A percentile compares a stretch with the other conserved stretches of the same genome.
phyloP scores from a whole-genome alignment of 2,888 invertebrate genomes.

The Glomeris marginata region DNA sequence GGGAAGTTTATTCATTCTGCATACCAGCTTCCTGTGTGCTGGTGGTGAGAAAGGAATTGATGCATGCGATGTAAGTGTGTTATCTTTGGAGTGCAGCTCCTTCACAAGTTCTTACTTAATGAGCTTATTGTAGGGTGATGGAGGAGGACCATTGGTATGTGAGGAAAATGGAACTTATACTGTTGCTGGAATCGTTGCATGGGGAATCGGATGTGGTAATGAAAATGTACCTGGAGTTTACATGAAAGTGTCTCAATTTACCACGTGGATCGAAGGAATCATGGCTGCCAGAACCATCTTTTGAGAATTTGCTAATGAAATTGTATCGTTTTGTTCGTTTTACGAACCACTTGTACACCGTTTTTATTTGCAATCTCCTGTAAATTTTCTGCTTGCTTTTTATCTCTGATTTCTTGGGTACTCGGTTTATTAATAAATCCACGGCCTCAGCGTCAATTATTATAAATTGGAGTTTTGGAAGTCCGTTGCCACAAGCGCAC shows the following conservation, averaged over 20 bases:
- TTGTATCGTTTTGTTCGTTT: too few species aligned
- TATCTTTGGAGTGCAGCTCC: not conserved
- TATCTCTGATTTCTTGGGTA: too few species aligned
- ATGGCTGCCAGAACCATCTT: constrained; percentile 1
- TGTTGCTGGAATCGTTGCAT: constrained; percentile 77
- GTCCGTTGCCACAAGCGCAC: too few species aligned
- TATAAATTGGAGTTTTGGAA: too few species aligned
- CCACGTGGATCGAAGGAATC: constrained; percentile 56
- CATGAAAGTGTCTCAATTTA: constrained; percentile 68
- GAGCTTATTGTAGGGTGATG: constrained; percentile 51
- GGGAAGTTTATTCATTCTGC: constrained; percentile 67
- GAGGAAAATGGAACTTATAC: constrained; percentile 50
- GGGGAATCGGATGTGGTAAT: constrained; percentile 80
- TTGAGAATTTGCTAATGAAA: not conserved
- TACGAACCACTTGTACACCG: too few species aligned
- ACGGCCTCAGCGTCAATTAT: too few species aligned
- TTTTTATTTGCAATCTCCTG: too few species aligned
- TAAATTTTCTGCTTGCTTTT: too few species aligned
- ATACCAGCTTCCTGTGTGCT: constrained; percentile 67
- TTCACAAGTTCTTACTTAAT: too few species aligned
- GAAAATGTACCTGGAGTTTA: constrained; percentile 79
- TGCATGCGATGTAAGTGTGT: constrained; percentile 54
- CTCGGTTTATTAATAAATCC: too few species aligned
- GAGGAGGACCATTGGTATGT: constrained; percentile 83
- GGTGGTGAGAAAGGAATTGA: constrained; percentile 93